Percentiles rank a stretch among this genome's conserved stretches.
phyloP scores from a whole-genome alignment of 2,113 vertebrate species.

The Fulmarus glacialis region DNA sequence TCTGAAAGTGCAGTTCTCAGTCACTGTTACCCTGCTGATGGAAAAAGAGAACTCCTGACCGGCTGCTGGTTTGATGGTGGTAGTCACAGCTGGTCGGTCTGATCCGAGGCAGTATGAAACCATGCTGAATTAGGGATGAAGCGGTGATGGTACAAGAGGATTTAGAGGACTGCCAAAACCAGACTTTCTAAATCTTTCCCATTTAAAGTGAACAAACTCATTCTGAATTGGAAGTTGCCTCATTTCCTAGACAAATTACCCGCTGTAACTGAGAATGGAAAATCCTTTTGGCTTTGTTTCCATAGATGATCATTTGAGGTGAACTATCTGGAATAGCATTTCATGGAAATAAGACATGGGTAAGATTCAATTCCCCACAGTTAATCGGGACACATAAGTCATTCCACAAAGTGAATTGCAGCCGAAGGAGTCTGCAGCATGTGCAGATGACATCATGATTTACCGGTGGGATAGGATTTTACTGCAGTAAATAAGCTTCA shows the following conservation, averaged over 20 bases:
- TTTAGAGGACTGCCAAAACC: not conserved
- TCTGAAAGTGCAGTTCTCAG: not conserved
- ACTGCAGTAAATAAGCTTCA: not conserved
- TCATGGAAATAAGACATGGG: not conserved
- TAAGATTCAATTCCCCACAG: not conserved
- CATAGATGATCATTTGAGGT: not conserved
- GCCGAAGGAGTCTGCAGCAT: not conserved
- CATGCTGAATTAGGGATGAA: not conserved
- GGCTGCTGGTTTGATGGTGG: not conserved
- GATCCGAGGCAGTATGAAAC: not conserved
- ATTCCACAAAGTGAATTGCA: not conserved
- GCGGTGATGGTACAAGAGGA: not conserved
- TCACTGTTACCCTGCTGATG: not conserved
- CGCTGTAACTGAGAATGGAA: not conserved
- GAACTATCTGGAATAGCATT: not conserved
- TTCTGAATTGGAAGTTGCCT: not conserved
- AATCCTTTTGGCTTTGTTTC: not conserved
- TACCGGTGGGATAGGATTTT: not conserved
- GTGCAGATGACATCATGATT: not conserved
- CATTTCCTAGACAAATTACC: not conserved
- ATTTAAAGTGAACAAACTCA: not conserved
- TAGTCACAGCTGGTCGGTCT: not conserved
- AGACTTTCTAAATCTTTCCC: not conserved
- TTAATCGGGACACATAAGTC: accelerated
- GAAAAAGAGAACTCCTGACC: not conserved